A percentile compares a stretch with the other conserved stretches of the same genome.
These are phyloP conservation scores for Paedocypris micromegethes DNA, from an alignment of 2,797 vertebrate species.

Conservation along the genomic window DNA sequence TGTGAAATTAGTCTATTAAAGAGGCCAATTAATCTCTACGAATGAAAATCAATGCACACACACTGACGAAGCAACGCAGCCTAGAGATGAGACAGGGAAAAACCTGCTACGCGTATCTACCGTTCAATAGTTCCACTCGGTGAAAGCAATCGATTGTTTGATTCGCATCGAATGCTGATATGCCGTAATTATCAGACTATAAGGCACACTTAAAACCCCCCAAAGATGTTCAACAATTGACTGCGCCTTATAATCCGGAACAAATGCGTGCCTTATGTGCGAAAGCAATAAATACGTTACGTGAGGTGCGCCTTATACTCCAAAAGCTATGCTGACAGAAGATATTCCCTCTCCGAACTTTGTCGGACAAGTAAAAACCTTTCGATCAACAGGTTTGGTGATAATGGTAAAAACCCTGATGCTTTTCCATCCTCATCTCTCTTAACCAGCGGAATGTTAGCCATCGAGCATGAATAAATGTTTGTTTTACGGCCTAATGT, in stretches of 20 bases:
- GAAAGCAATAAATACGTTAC: no score
- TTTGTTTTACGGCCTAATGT: slow-evolving; percentile 3
- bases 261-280: no score
- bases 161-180: slow-evolving; percentile 10
- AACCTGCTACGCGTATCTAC: slow-evolving; percentile 20
- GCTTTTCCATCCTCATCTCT: background rate
- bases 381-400: slow-evolving; percentile 22
- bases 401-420: background rate
- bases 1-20: slow-evolving; percentile 50
- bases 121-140: slow-evolving; percentile 18
- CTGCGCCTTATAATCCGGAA: no score
- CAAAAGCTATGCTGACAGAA: background rate
- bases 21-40: slow-evolving; percentile 47
- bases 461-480: background rate
- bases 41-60: slow-evolving; percentile 49
- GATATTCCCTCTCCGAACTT: slow-evolving; percentile 12
- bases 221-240: no score
- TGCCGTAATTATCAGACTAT: slow-evolving; percentile 1
- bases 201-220: no score
- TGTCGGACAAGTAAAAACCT: background rate
- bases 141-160: slow-evolving; percentile 18
- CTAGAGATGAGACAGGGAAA: slow-evolving; percentile 25
- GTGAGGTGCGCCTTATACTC: no score
- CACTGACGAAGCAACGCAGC: slow-evolving; percentile 39
- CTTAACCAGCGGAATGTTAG: background rate